Evolutionary conservation across 2,797 vertebrate genomes (phyloP).

Genomic region (Lepus townsendii): DNA sequence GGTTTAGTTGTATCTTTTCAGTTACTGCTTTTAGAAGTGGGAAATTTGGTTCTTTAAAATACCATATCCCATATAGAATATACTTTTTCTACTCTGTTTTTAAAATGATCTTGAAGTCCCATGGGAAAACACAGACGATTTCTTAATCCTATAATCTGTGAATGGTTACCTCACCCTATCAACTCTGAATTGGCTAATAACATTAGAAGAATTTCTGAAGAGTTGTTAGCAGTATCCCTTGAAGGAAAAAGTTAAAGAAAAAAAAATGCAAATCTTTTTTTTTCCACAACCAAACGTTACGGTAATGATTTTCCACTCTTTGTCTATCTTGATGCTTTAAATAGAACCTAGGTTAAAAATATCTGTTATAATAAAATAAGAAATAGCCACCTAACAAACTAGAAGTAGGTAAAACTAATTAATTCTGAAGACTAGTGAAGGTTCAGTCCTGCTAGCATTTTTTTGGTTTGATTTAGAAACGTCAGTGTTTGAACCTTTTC

Average conservation of each 20-base stretch:
- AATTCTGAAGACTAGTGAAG: slow-evolving; percentile 51
- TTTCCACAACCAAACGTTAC: slow-evolving; percentile 71
- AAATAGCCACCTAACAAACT: slow-evolving; percentile 68
- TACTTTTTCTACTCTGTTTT: slow-evolving; percentile 13
- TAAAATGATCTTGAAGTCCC: not conserved
- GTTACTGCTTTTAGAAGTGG: not conserved
- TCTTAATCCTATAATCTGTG: slow-evolving; percentile 6
- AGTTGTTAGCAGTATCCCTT: slow-evolving; percentile 52
- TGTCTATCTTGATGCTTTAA: slow-evolving; percentile 74
- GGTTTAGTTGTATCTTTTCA: not conserved
- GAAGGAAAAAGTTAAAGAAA: slow-evolving; percentile 55
- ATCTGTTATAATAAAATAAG: slow-evolving; percentile 74
- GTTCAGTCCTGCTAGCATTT: not conserved
- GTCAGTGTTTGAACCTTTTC: slow-evolving; percentile 52
- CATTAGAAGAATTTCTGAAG: slow-evolving; percentile 69
- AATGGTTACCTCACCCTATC: not conserved
- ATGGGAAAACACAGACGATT: not conserved
- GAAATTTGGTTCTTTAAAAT: not conserved
- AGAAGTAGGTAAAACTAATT: slow-evolving; percentile 73
- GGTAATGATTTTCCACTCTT: slow-evolving; percentile 82
- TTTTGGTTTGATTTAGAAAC: not conserved
- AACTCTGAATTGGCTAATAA: not conserved
- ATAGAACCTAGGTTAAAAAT: slow-evolving; percentile 80
- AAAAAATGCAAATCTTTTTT: slow-evolving; percentile 66
- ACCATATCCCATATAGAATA: not conserved